Conservation (phyloP, 2,888 invertebrate species). For the Spodoptera exigua region DNA sequence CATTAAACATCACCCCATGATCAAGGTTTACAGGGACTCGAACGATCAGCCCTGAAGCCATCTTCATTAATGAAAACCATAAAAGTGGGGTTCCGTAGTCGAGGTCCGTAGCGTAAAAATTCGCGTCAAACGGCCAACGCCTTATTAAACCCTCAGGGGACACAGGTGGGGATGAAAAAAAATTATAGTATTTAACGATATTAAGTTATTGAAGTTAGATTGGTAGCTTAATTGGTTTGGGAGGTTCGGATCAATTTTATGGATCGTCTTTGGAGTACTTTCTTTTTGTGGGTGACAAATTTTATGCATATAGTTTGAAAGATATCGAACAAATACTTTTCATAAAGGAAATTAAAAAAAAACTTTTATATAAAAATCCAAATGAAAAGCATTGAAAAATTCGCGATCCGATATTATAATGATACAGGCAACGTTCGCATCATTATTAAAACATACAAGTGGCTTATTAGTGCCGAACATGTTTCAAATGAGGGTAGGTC, state of each 20-base stretch:
- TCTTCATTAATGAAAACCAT: constrained; percentile 87
- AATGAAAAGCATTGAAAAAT: constrained; percentile 43
- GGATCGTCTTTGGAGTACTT: neutral
- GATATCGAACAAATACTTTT: too few relatives aligned
- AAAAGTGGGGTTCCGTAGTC: constrained; percentile 73
- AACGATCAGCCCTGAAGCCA: constrained; percentile 84
- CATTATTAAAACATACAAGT: constrained; percentile 75
- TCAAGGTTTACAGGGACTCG: constrained; percentile 75
- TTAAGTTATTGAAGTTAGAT: constrained; percentile 73
- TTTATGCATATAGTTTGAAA: too few relatives aligned
- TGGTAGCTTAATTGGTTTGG: constrained; percentile 61
- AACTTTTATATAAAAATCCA: constrained; percentile 21
- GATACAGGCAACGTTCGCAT: constrained; percentile 58
- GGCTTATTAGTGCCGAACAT: constrained; percentile 81
- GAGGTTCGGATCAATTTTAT: constrained; percentile 35
- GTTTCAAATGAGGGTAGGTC: constrained; percentile 58
- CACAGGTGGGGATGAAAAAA: constrained; percentile 71
- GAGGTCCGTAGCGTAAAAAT: constrained; percentile 68
- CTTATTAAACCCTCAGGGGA: constrained; percentile 79
- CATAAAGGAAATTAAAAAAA: too few relatives aligned
- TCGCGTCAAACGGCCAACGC: constrained; percentile 79
- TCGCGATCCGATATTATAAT: constrained; percentile 58
- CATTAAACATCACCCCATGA: constrained; percentile 79
- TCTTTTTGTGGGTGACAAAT: neutral
- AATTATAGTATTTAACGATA: constrained; percentile 77